A percentile compares a stretch with the other conserved stretches of the same genome.
phyloP scores from a whole-genome alignment of 2,113 vertebrate genomes.

The Aleadryas rufinucha region DNA sequence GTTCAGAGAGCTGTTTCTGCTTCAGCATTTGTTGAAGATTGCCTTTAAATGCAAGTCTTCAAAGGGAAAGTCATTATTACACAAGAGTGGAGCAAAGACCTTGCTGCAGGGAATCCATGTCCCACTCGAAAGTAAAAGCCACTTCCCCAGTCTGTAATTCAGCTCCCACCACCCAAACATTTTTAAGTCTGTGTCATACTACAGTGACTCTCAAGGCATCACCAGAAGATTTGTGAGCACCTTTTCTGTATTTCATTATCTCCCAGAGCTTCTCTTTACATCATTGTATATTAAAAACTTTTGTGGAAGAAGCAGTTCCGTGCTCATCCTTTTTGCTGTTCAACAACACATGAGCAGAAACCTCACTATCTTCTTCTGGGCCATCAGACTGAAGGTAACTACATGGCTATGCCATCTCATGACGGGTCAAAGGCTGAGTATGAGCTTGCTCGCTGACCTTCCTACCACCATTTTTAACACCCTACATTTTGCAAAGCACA shows the following conservation, averaged over 20 bases:
- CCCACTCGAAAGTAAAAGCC: background rate
- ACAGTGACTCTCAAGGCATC: background rate
- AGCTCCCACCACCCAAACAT: background rate
- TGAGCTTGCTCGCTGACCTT: background rate
- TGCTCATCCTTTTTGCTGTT: background rate
- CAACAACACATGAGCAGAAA: background rate
- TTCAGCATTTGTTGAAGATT: background rate
- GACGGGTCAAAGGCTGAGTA: background rate
- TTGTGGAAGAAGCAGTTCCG: background rate
- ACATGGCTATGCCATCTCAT: background rate
- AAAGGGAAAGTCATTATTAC: background rate
- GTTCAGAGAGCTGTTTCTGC: background rate
- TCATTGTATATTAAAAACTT: background rate
- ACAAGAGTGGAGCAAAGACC: background rate
- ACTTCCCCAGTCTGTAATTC: background rate
- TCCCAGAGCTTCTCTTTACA: background rate
- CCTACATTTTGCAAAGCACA: background rate
- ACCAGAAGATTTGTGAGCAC: background rate
- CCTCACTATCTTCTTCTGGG: background rate
- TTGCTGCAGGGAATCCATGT: background rate
- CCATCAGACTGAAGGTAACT: background rate
- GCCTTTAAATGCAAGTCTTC: background rate
- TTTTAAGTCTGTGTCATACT: background rate
- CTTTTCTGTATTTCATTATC: background rate
- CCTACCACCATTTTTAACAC: background rate